These are phyloP conservation scores for Drosophila setifemur DNA, from an alignment of 1,140 invertebrate genomes.

Conservation along the genomic window DNA sequence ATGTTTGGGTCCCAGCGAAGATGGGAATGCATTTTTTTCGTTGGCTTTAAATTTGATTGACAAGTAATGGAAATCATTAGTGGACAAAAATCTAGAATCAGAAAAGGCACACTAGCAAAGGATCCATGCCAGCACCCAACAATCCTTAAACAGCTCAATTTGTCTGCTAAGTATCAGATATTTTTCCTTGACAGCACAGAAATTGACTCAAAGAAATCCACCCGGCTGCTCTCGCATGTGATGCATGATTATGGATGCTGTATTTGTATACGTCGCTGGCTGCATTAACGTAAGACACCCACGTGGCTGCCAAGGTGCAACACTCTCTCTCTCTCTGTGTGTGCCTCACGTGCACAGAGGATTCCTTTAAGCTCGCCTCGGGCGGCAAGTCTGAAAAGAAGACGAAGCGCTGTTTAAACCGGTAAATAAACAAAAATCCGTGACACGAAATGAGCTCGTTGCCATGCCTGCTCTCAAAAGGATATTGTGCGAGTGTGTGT, in stretches of 20 bases:
- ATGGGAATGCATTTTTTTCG: not conserved
- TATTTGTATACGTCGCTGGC: constrained; percentile 28
- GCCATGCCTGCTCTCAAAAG: constrained; percentile 32
- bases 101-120: too few species aligned
- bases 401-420: constrained; percentile 31
- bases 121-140: not conserved
- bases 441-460: constrained; percentile 63
- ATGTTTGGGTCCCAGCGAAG: not conserved
- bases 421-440: constrained; percentile 66
- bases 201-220: constrained; percentile 2
- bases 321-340: too few species aligned
- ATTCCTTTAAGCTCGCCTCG: constrained; percentile 26
- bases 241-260: constrained; percentile 33
- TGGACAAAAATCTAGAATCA: constrained; percentile 20
- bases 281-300: constrained; percentile 17
- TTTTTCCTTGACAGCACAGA: constrained; percentile 16
- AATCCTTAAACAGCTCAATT: constrained; percentile 31
- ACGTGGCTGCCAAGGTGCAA: constrained; percentile 3
- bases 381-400: constrained; percentile 21
- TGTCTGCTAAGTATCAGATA: constrained; percentile 25
- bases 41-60: not conserved
- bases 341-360: constrained; percentile 11
- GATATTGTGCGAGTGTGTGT: constrained; percentile 24
- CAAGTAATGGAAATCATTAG: not conserved
- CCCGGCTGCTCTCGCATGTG: not conserved